Conservation (phyloP, 1,140 invertebrate species). For the Diabrotica virgifera region DNA sequence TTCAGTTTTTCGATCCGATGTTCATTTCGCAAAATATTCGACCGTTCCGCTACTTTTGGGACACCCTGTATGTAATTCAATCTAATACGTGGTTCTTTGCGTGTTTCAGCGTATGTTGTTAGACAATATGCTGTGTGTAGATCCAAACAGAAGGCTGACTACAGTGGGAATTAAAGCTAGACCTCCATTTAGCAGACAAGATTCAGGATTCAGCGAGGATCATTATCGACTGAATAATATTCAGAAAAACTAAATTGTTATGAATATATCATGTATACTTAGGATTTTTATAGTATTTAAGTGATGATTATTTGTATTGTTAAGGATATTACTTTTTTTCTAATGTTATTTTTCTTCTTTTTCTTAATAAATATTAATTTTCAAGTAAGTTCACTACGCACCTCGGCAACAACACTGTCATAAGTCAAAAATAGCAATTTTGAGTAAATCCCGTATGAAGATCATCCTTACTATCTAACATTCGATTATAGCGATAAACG, state of each 20-base stretch:
- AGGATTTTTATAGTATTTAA: background rate
- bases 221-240: conserved; percentile 23
- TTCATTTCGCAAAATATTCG: too few relatives aligned
- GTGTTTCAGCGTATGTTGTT: conserved; percentile 67
- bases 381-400: too few relatives aligned
- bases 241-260: conserved; percentile 16
- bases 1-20: too few relatives aligned
- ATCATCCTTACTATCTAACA: too few relatives aligned
- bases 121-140: conserved; percentile 69
- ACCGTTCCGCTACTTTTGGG: too few relatives aligned
- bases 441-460: too few relatives aligned
- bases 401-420: too few relatives aligned
- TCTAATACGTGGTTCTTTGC: background rate
- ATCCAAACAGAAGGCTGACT: conserved; percentile 72
- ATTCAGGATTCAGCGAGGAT: conserved; percentile 22
- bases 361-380: too few relatives aligned
- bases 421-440: too few relatives aligned
- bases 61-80: too few relatives aligned
- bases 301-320: conserved; percentile 1
- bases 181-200: conserved; percentile 45
- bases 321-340: background rate
- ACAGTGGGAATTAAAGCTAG: conserved; percentile 66
- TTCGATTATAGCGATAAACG: too few relatives aligned
- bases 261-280: background rate
- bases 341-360: too few relatives aligned